Base-by-base conservation (phyloP, 2,113 vertebrate genomes). In the Piprites chloris region DNA sequence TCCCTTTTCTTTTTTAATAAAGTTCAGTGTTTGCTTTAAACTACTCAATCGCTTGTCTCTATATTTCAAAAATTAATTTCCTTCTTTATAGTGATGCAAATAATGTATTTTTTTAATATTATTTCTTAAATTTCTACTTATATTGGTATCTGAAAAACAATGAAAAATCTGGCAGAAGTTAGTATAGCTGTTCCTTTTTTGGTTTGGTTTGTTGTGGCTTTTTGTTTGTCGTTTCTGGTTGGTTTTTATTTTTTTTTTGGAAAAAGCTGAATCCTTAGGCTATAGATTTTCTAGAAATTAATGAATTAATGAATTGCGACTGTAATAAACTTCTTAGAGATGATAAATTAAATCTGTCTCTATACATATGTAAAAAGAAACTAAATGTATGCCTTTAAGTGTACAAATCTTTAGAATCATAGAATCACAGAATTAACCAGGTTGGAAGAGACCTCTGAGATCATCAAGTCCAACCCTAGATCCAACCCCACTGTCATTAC, bases 181-280 rank as follows among this genome's bases (percentile, higher is more conserved):
- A 50, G 7, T 32, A 27, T 26, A 9, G 9, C 0, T 62, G 65
- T 68, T 23, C 6, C 10, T n/a, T 27, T 27, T 44, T 49, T 19
- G 14, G 8, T 52, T 52, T 52, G 28, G 8, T 52, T 52, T 24
- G 46, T 10, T 47, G 22, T 23, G 50, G 14, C 24, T 39, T 50
- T 5, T 0, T 24, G 12, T 49, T 24, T 13, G 47, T 14, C 5
- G 24, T 14, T 26, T 26, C 27, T 44, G n/a, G n/a, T n/a, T n/a
- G n/a, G 32, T 16, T n/a, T 41, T 42, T 5, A 0, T 23, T 79
- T 46, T 41, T 0, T 1, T 46, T 50, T 22, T 2, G 3, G 21
- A 56, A 72, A 83, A 61, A 50, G 0, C 1, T 3, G 2, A 6
- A 4, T 63, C 8, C 4, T 77, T 81, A 58, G 4, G 4, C 8